Base-by-base conservation (phyloP, 2,797 vertebrate species). In the Poecilia velifera region DNA sequence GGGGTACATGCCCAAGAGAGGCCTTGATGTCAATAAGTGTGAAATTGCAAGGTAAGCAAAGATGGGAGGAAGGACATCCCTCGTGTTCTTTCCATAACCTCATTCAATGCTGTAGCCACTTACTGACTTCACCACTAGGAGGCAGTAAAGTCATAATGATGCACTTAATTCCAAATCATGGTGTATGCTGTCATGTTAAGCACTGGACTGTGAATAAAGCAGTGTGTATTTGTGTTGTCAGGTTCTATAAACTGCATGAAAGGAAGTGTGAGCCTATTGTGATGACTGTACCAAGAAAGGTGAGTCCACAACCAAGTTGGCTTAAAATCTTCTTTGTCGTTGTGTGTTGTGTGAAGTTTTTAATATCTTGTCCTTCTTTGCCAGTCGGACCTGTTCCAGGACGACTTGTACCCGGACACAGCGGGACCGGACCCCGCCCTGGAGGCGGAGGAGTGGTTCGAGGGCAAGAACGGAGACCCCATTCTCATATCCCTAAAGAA, bases 271-370 rank as follows among this genome's bases (percentile, higher is more conserved):
- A 99, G 89, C 98, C 98, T 62, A 97, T 99, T 79, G 97, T 99
- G 94, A 99, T 99, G 98, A 99, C 98, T 1, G 98, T 99, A 81
- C 98, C 98, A 59, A 97, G 98, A 87, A 99, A 99, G 97, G 98
- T 98, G 91, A 96, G 96, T 80, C n/a, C 71, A 12, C 53, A 25
- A 49, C 39, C 74, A 25, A 25, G 20, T 53, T 53, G 6, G 22
- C 51, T 25, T 57, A n/a, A 1, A 41, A 76, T 43, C 55, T 55
- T 75, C 8, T 74, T 28, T 8, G 18, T 49, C 41, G 25, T 9
- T 0, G 51, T 59, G 22, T 7, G 31, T 28, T 66, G 22, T 43
- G 51, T 6, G 45, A 41, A 28, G 53, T 14, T 53, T 10, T 53
- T 43, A 20, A 76, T 34, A 43, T 90, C 57, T 74, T 82, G 51